These are phyloP conservation scores for Delphinus delphis DNA, from an alignment of 2,113 vertebrate genomes.

Conservation along the genomic window DNA sequence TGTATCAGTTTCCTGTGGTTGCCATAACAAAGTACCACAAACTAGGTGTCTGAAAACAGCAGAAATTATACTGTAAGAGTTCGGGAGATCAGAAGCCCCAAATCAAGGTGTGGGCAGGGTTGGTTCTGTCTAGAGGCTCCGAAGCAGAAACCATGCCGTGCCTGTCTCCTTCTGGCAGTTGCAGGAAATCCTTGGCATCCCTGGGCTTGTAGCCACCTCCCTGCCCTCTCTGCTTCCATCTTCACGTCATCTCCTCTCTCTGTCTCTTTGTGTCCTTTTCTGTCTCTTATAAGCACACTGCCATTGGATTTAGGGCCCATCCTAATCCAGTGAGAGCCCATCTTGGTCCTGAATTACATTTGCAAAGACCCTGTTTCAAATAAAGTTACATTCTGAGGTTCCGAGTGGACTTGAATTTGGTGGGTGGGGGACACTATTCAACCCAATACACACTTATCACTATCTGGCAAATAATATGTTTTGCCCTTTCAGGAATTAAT, in stretches of 20 bases:
- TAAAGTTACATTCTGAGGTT: not conserved
- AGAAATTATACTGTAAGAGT: too few relatives aligned
- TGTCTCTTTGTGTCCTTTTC: not conserved
- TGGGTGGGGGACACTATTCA: not conserved
- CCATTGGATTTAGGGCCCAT: not conserved
- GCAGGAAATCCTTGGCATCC: fast-evolving
- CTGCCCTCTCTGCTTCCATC: not conserved
- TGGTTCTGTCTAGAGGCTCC: not conserved
- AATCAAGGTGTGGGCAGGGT: not conserved
- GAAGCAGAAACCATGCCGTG: not conserved
- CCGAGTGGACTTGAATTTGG: not conserved
- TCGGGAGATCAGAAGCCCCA: fast-evolving
- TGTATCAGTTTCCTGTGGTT: not conserved
- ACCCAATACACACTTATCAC: not conserved
- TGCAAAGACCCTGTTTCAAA: not conserved
- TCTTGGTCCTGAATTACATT: not conserved
- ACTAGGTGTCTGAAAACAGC: not conserved
- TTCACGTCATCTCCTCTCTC: not conserved
- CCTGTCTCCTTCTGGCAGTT: not conserved
- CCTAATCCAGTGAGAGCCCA: not conserved
- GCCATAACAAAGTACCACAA: too few relatives aligned
- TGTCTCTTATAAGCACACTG: not conserved
- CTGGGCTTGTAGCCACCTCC: not conserved
- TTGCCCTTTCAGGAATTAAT: not conserved
- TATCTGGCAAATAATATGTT: not conserved